Conservation (phyloP, 1,140 invertebrate genomes). For the Cardiocondyla obscurior region DNA sequence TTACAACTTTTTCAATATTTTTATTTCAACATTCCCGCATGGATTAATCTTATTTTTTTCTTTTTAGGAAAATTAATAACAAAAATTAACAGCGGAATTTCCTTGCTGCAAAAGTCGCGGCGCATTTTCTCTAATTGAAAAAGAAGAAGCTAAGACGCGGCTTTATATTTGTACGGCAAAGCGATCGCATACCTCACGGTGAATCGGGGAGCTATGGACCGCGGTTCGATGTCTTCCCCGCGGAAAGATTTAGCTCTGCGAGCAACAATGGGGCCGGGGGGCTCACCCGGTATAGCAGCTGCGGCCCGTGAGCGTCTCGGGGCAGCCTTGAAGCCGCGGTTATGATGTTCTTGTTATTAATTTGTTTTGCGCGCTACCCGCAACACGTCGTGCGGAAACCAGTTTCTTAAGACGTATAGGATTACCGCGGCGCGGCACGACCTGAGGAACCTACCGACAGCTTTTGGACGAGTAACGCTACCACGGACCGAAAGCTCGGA, state of each 20-base stretch:
- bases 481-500: constrained; percentile 65
- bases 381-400: constrained; percentile 74
- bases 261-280: constrained; percentile 57
- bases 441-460: constrained; percentile 68
- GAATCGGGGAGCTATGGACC: constrained; percentile 18
- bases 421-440: constrained; percentile 67
- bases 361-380: constrained; percentile 75
- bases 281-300: constrained; percentile 70
- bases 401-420: constrained; percentile 75
- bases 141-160: background rate
- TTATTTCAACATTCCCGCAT: no score
- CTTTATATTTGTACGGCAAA: background rate
- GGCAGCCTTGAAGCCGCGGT: constrained; percentile 70
- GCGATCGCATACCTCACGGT: background rate
- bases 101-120: background rate
- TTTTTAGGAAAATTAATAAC: background rate
- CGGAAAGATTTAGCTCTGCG: constrained; percentile 42
- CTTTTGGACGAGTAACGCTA: constrained; percentile 68
- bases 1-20: no score
- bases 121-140: background rate
- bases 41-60: no score
- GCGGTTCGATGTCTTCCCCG: constrained; percentile 37
- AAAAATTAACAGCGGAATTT: background rate
- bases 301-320: constrained; percentile 64
- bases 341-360: constrained; percentile 77